Base-by-base conservation (phyloP, 2,797 vertebrate species). In the Enoplosus armatus region DNA sequence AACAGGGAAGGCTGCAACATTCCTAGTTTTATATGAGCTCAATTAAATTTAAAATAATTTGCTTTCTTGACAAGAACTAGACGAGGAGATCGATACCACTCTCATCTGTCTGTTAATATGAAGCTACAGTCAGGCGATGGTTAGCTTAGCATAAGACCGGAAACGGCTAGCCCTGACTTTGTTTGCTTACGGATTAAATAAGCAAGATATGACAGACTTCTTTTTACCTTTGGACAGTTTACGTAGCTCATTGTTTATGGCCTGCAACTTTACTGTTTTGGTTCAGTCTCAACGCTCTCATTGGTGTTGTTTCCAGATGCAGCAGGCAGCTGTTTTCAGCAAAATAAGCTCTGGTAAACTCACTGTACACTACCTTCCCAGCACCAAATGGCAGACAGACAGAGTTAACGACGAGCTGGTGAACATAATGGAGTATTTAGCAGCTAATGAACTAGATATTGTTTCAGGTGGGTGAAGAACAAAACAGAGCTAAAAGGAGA, bases 61-160 rank as follows among this genome's bases (percentile, higher is more conserved):
- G 3, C 31, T 31, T 31, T 31, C 31, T 31, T 7, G 33, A 35
- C 33, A 35, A 31, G 31, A 31, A 4, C 31, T 29, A 35, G 14
- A 37, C 43, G 6, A 33, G 33, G 29, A 45, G 7, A 60, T 59
- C 31, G 3, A 24, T 7, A 60, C n/a, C n/a, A 18, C 7, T 18
- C n/a, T 61, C 58, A 26, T 51, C 29, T 33, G 29, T 33, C 10
- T 2, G 4, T 31, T 20, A 65, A 37, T 35, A 18, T 48, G 18
- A 43, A 45, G 43, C 43, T 45, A 45, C 16, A 43, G 18, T 7
- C 6, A 18, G 2, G 6, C 20, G 16, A 45, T 45, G 26, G 55
- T 59, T 58, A 33, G 67, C 41, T 70, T 47, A 72, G 33, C 68
- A 71, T 29, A 37, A 39, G 11, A 27, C 27, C 29, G 5, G 8